phyloP scores from a whole-genome alignment of 2,888 invertebrate genomes.

The Luffia ferchaultella region DNA sequence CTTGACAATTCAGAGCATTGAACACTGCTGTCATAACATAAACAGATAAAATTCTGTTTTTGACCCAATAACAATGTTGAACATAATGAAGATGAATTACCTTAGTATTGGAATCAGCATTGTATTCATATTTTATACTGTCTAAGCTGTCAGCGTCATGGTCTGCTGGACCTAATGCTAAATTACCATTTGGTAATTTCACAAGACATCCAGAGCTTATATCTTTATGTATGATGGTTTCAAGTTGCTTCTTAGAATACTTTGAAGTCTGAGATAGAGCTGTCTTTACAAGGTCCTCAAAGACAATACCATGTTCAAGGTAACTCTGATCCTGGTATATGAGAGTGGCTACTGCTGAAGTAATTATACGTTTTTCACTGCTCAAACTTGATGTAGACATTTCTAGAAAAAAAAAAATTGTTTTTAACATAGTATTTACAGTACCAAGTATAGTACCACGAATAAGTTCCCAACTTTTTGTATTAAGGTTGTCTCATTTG shows the following conservation, averaged over 20 bases:
- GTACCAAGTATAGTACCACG: too few relatives aligned
- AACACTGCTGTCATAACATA: too few relatives aligned
- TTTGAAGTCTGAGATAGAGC: conserved; percentile 71
- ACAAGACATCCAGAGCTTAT: conserved; percentile 73
- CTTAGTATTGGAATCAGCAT: conserved; percentile 47
- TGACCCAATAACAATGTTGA: too few relatives aligned
- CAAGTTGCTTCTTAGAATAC: conserved; percentile 69
- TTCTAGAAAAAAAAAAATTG: conserved; percentile 27
- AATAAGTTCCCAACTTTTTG: too few relatives aligned
- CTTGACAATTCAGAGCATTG: too few relatives aligned
- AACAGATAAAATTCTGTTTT: too few relatives aligned
- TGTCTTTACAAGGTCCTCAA: conserved; percentile 70
- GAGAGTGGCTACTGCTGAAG: conserved; percentile 74
- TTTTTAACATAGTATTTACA: conserved; percentile 9
- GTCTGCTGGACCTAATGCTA: conserved; percentile 70
- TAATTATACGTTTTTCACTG: conserved; percentile 65
- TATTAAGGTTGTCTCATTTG: too few relatives aligned
- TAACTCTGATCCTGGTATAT: conserved; percentile 77
- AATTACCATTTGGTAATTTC: conserved; percentile 73
- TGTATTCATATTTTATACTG: conserved; percentile 54
- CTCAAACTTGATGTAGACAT: conserved; percentile 50
- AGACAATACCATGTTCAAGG: conserved; percentile 76
- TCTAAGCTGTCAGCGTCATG: conserved; percentile 65
- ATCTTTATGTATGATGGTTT: conserved; percentile 74
- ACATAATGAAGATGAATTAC: conserved; percentile 27